Percentiles rank a stretch among this genome's conserved stretches.
These are phyloP conservation scores for Gallinago media DNA, from an alignment of 2,113 vertebrate species.

Conservation along the genomic window DNA sequence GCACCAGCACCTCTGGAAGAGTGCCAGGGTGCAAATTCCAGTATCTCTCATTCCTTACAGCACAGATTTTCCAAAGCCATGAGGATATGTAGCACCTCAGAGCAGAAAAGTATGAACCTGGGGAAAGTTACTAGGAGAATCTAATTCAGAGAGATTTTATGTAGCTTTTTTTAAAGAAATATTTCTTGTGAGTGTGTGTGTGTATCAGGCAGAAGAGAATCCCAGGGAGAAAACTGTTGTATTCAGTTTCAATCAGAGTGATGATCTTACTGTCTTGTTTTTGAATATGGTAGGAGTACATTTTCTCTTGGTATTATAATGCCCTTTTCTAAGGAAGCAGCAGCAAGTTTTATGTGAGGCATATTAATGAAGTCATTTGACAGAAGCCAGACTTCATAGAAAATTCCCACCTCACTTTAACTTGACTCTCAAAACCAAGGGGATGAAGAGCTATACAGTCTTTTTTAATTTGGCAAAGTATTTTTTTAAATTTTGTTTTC, in stretches of 20 bases:
- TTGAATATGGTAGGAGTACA: neutral
- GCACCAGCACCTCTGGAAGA: neutral
- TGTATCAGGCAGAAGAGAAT: neutral
- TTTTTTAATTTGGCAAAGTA: neutral
- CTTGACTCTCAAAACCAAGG: neutral
- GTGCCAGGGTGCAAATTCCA: neutral
- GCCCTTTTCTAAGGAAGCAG: neutral
- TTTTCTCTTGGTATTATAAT: slow-evolving; percentile 11
- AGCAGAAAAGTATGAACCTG: neutral
- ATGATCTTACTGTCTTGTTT: neutral
- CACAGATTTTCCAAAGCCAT: neutral
- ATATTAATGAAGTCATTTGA: neutral
- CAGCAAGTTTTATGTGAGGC: neutral
- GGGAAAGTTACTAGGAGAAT: neutral
- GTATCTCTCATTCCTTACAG: neutral
- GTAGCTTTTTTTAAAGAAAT: neutral
- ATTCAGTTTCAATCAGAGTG: neutral
- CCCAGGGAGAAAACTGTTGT: neutral
- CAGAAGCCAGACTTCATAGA: neutral
- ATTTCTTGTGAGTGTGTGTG: neutral
- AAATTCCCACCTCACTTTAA: neutral
- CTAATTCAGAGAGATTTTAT: neutral
- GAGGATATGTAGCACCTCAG: neutral
- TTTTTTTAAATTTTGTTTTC: neutral
- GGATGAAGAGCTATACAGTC: neutral